Conservation (phyloP, 1,140 invertebrate species). For the Agrilus planipennis region DNA sequence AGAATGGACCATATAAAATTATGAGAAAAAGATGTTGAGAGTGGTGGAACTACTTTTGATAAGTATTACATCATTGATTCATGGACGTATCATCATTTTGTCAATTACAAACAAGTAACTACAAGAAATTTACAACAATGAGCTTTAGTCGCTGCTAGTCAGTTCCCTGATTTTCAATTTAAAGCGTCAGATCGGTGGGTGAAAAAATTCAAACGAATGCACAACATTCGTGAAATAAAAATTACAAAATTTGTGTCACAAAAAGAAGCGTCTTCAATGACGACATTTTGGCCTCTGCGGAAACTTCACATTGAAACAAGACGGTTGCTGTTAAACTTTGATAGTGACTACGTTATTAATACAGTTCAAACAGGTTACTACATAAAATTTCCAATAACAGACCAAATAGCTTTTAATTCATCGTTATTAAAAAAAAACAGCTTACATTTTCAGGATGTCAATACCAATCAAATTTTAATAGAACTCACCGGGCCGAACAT, state of each 20-base stretch:
- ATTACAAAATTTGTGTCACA: slow-evolving; percentile 17
- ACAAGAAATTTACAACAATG: slow-evolving; percentile 16
- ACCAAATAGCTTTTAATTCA: neutral
- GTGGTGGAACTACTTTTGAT: slow-evolving; percentile 12
- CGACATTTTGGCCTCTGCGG: slow-evolving; percentile 10
- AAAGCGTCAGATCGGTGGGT: slow-evolving; percentile 13
- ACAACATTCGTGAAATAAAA: slow-evolving; percentile 17
- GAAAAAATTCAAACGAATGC: slow-evolving; percentile 13
- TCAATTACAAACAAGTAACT: slow-evolving; percentile 13
- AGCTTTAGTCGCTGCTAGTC: slow-evolving; percentile 14
- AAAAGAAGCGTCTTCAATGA: slow-evolving; percentile 11
- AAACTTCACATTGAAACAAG: slow-evolving; percentile 4
- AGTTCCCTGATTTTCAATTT: slow-evolving; percentile 15
- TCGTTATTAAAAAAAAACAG: no score
- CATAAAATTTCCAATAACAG: neutral
- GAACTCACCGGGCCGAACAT: no score
- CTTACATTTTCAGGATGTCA: neutral
- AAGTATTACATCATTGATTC: slow-evolving; percentile 14
- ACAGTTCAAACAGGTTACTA: slow-evolving; percentile 1
- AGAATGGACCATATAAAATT: slow-evolving; percentile 4
- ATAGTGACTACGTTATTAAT: neutral
- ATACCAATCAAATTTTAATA: neutral
- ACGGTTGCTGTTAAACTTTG: neutral
- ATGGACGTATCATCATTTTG: slow-evolving; percentile 15
- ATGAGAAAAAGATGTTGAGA: slow-evolving; percentile 12